Base-by-base conservation (phyloP, 2,113 vertebrate species). In the Ovis aries region DNA sequence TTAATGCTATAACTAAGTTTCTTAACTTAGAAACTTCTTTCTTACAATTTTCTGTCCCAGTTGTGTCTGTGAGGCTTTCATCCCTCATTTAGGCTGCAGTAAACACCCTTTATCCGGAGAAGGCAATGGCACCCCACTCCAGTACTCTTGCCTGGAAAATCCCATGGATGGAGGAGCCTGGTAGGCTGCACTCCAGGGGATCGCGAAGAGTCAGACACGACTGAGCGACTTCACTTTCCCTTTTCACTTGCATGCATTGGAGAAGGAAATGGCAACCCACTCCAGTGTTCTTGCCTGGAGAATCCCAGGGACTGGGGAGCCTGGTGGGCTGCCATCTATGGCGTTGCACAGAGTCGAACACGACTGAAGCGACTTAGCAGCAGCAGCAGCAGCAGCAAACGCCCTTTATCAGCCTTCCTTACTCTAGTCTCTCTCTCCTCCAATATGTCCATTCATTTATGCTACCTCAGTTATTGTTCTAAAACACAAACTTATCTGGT, bases 401-500 rank as follows among this genome's bases (percentile, higher is more conserved):
- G 9, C 27, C 40, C 48, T 64, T 87, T 60, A n/a, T 10, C 55
- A 60, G 50, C 57, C 50, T 88, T 86, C 50, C 67, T 92, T 40
- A 74, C 21, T 40, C 45, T 59, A 59, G 50, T 90, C 67, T 71
- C n/a, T 84, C 96, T 88, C 40, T 11, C 4, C 48, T 86, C 43
- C 6, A 92, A 78, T 21, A 21, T 62, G 48, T 62, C 43, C 60
- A 83, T 77, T 53, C 67, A 45, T 74, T 87, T 81, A 82, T 77
- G 62, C 55, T 84, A 64, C 67, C 36, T 92, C 77, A 64, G 52
- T 40, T 53, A 74, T 31, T 78, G 31, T 92, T 88, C 77, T 78
- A 78, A 97, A 97, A 64, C 57, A 80, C 59, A 95, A 48, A 59
- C 33, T 59, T 93, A 93, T 80, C n/a, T 25, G 33, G 6, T 80